Conservation (phyloP, 2,888 invertebrate genomes). For the Nomada flava region DNA sequence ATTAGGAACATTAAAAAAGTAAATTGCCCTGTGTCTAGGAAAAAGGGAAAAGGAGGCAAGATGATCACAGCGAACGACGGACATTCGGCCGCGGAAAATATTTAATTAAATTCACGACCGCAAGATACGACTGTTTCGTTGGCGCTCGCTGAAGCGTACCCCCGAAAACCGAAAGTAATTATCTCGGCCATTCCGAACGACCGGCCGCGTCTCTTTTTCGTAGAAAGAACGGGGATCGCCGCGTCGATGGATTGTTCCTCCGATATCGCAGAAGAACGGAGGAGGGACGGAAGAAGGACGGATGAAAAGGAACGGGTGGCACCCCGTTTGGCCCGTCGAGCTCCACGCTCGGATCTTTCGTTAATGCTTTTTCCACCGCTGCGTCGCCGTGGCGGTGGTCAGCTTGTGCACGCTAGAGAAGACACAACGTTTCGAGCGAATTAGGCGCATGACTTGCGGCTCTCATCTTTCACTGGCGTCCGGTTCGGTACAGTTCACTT, state of each 20-base stretch:
- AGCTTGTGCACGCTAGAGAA: slow-evolving; percentile 23
- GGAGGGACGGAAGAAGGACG: neutral
- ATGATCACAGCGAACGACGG: slow-evolving; percentile 64
- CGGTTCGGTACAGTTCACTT: slow-evolving; percentile 9
- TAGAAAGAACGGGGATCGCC: slow-evolving; percentile 57
- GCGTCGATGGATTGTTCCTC: slow-evolving; percentile 59
- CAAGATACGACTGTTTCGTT: slow-evolving; percentile 79
- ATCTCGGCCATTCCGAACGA: slow-evolving; percentile 71
- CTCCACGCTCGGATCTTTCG: slow-evolving; percentile 45
- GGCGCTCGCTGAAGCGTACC: slow-evolving; percentile 64
- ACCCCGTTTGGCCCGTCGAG: slow-evolving; percentile 16
- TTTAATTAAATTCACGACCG: slow-evolving; percentile 84
- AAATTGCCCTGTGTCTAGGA: slow-evolving; percentile 80
- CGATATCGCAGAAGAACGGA: slow-evolving; percentile 40
- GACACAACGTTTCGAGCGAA: slow-evolving; percentile 43
- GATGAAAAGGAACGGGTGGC: slow-evolving; percentile 41
- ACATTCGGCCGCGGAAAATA: slow-evolving; percentile 81
- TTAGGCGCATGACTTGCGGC: slow-evolving; percentile 57
- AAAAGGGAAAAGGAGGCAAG: slow-evolving; percentile 59
- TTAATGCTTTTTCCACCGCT: slow-evolving; percentile 33
- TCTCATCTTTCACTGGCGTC: slow-evolving; percentile 38
- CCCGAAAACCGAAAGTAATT: slow-evolving; percentile 71
- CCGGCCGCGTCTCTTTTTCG: slow-evolving; percentile 68
- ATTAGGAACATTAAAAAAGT: slow-evolving; percentile 83
- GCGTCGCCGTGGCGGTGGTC: slow-evolving; percentile 19